Evolutionary conservation across 92 coral and sea anemone species (phyloP).

Genomic region (Galaxea fascicularis): DNA sequence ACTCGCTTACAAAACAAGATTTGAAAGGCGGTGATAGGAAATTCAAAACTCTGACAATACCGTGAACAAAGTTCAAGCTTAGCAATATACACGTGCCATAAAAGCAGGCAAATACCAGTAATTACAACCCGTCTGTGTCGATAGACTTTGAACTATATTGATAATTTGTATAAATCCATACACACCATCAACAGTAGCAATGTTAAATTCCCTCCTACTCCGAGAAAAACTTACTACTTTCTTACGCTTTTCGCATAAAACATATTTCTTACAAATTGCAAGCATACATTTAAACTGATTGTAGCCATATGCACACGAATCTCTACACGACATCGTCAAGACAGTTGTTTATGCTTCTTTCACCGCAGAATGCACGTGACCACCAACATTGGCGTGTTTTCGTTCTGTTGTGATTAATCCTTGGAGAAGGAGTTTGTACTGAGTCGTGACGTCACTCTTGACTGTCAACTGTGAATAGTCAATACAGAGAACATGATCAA

Average conservation of each 20-base stretch:
- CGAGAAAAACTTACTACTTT: background rate
- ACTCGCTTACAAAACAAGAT: background rate
- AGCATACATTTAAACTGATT: background rate
- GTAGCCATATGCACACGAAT: background rate
- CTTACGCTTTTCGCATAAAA: background rate
- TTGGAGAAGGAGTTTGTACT: slow-evolving; percentile 88
- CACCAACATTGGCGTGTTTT: slow-evolving; percentile 27
- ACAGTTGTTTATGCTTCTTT: slow-evolving; percentile 27
- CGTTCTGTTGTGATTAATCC: slow-evolving; percentile 88
- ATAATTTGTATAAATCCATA: background rate
- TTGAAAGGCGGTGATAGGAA: background rate
- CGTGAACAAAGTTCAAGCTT: background rate
- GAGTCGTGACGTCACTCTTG: slow-evolving; percentile 93
- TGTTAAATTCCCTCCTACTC: background rate
- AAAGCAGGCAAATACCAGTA: background rate
- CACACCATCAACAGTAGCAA: background rate
- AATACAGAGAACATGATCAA: background rate
- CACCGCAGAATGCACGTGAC: slow-evolving; percentile 12
- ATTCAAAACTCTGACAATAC: background rate
- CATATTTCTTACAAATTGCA: too few species aligned
- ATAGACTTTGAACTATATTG: background rate
- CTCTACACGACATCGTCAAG: background rate
- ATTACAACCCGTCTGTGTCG: background rate
- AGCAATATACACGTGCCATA: background rate
- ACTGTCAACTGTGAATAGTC: slow-evolving; percentile 70